Conservation (phyloP, 2,888 invertebrate genomes). For the Arrhopalites spinosus region DNA sequence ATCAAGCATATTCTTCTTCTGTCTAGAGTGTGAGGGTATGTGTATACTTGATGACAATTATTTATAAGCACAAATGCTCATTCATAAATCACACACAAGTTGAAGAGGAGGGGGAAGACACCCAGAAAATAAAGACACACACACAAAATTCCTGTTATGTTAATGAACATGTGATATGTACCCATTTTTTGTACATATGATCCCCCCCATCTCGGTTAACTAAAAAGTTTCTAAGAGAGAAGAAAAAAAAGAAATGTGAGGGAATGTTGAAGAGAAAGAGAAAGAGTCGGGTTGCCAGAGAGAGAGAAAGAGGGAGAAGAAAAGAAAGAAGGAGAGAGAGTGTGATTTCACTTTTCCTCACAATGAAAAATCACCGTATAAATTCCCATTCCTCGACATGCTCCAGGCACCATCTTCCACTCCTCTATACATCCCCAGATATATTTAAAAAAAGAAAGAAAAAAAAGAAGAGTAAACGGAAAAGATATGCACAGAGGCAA, state of each 20-base stretch:
- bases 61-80: constrained; percentile 30
- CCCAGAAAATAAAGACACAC: not conserved
- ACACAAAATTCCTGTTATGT: too few relatives aligned
- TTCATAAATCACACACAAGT: constrained; percentile 23
- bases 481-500: constrained; percentile 21
- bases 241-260: not conserved
- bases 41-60: constrained; percentile 11
- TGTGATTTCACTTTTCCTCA: constrained; percentile 36
- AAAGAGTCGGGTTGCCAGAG: not conserved
- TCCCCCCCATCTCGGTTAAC: too few relatives aligned
- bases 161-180: constrained; percentile 2
- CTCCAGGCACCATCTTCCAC: constrained; percentile 10
- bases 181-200: not conserved
- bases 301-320: constrained; percentile 2
- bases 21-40: not conserved
- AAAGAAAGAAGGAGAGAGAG: constrained; percentile 8
- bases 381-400: constrained; percentile 42
- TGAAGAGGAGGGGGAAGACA: not conserved
- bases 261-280: not conserved
- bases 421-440: not conserved
- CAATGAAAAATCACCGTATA: constrained; percentile 50
- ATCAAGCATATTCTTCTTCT: too few relatives aligned
- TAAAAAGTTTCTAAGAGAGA: not conserved
- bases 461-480: constrained; percentile 6
- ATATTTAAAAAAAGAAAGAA: constrained; percentile 5